These are phyloP conservation scores for Sula dactylatra DNA, from an alignment of 2,113 vertebrate genomes.

Conservation along the genomic window DNA sequence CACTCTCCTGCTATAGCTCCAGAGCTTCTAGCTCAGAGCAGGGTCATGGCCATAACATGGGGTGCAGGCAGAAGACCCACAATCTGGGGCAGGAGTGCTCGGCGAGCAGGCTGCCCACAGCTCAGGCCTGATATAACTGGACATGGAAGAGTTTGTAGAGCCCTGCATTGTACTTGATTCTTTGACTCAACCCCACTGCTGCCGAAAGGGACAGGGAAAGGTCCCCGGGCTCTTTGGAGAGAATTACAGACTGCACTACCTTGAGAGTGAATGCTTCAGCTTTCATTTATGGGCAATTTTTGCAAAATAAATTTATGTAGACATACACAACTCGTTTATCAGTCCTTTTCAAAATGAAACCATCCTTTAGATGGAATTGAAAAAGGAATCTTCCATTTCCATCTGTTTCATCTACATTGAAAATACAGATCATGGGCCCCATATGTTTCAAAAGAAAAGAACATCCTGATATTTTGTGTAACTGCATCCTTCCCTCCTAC, in stretches of 20 bases:
- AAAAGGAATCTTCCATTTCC: not conserved
- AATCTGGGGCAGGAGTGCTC: not conserved
- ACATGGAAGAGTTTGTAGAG: not conserved
- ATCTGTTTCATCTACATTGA: not conserved
- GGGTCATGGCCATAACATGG: not conserved
- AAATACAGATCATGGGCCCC: not conserved
- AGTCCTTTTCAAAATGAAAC: not conserved
- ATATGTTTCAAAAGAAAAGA: not conserved
- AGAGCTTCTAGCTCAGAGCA: not conserved
- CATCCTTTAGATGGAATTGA: not conserved
- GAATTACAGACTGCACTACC: not conserved
- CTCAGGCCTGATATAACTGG: accelerated
- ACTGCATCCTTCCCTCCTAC: not conserved
- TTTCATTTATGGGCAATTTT: not conserved
- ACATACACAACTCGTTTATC: accelerated
- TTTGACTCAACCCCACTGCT: not conserved
- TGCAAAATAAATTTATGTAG: not conserved
- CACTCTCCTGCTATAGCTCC: not conserved
- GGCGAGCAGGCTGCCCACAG: accelerated
- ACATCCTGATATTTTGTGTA: not conserved
- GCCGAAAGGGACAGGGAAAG: not conserved
- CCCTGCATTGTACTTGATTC: not conserved
- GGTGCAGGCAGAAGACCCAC: not conserved
- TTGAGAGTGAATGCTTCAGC: not conserved
- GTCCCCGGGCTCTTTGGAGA: not conserved